phyloP scores from a whole-genome alignment of 2,888 invertebrate species.

The Nyleta sp. region DNA sequence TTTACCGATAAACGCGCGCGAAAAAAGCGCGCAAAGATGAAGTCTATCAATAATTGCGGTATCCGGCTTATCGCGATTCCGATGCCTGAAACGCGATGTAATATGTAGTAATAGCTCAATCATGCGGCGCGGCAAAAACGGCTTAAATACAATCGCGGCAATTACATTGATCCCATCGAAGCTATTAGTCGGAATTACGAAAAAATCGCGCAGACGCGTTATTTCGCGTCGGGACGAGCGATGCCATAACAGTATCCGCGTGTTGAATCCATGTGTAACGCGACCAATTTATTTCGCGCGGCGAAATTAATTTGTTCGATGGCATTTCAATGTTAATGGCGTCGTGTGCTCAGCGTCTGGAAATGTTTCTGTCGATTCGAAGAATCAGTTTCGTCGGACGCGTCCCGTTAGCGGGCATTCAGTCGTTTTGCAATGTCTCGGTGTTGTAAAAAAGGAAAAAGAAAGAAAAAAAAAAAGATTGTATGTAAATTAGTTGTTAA shows the following conservation, averaged over 20 bases:
- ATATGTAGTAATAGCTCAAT: conserved; percentile 59
- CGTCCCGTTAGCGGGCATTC: too few species aligned
- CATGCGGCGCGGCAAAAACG: conserved; percentile 43
- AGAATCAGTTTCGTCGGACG: too few species aligned
- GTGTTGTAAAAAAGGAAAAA: too few species aligned
- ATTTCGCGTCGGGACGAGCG: conserved; percentile 25
- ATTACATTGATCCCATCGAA: conserved; percentile 44
- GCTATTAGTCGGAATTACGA: conserved; percentile 39
- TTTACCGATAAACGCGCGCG: conserved; percentile 26
- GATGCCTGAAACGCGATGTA: conserved; percentile 40
- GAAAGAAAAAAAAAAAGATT: conserved; percentile 14
- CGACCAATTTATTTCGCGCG: conserved; percentile 31
- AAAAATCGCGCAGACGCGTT: conserved; percentile 38
- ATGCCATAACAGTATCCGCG: conserved; percentile 36
- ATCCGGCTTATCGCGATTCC: conserved; percentile 35
- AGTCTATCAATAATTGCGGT: conserved; percentile 45
- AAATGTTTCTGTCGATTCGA: too few species aligned
- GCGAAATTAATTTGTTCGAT: conserved; percentile 36
- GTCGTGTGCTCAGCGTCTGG: too few species aligned
- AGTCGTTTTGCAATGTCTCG: too few species aligned
- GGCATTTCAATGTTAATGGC: conserved; percentile 17
- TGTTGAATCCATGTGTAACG: conserved; percentile 33
- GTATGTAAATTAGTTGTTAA: conserved; percentile 24
- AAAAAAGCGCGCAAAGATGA: conserved; percentile 16
- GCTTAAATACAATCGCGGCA: conserved; percentile 51